Conservation (phyloP, 2,888 invertebrate genomes). For the Dione vanillae region DNA sequence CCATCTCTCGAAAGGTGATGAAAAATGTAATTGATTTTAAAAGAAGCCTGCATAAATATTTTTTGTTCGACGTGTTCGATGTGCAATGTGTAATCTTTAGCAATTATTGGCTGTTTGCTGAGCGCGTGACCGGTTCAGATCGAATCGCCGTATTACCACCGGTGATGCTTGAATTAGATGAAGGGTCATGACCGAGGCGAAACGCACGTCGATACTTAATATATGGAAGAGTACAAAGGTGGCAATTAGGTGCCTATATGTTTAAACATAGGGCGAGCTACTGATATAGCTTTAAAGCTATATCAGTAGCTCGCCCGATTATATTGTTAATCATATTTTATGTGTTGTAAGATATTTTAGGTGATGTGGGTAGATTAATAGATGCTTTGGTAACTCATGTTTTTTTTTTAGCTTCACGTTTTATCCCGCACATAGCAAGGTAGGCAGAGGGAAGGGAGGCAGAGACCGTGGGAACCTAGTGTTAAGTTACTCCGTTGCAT, state of each 20-base stretch:
- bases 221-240: neutral
- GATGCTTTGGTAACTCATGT: too few relatives aligned
- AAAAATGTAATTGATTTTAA: constrained; percentile 10
- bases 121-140: constrained; percentile 43
- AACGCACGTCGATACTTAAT: constrained; percentile 29
- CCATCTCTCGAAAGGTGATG: neutral
- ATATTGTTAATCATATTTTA: neutral
- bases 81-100: constrained; percentile 36
- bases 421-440: too few relatives aligned
- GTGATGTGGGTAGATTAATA: too few relatives aligned
- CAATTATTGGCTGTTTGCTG: constrained; percentile 36
- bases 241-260: neutral
- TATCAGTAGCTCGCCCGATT: constrained; percentile 10
- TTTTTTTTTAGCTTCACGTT: too few relatives aligned
- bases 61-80: constrained; percentile 25
- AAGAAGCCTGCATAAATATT: constrained; percentile 15
- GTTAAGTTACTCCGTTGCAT: too few relatives aligned
- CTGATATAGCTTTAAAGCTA: too few relatives aligned
- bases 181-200: constrained; percentile 47
- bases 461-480: too few relatives aligned
- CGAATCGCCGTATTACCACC: constrained; percentile 33
- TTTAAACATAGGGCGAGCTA: too few relatives aligned
- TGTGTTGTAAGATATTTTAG: neutral
- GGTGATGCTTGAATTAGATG: constrained; percentile 44
- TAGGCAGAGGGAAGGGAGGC: too few relatives aligned